Evolutionary conservation across 2,797 vertebrate genomes (phyloP).

Genomic region (Kryptopterus vitreolus): DNA sequence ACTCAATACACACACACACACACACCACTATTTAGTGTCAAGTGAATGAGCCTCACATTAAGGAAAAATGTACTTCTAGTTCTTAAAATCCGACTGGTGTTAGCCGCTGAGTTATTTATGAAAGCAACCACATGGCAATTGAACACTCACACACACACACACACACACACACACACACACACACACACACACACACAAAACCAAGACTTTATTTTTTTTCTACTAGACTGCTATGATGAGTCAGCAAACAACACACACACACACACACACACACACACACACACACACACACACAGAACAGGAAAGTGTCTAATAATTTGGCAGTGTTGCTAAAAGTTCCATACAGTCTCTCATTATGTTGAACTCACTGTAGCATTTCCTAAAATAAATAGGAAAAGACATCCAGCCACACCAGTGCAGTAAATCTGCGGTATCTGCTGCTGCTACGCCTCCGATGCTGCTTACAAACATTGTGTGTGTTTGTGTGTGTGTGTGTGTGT

Average conservation of each 20-base stretch:
- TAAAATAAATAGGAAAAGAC: conserved; percentile 5
- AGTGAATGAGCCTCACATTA: neutral
- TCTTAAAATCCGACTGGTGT: neutral
- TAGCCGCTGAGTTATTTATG: neutral
- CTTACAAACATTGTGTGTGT: neutral
- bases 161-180: neutral
- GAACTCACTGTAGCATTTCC: conserved; percentile 1
- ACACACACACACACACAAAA: neutral
- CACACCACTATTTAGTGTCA: neutral
- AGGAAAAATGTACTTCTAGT: neutral
- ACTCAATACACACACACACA: neutral
- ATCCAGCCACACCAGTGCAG: neutral
- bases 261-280: conserved; percentile 1
- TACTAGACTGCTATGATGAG: neutral
- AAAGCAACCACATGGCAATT: neutral
- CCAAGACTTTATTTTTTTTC: neutral
- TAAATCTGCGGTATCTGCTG: neutral
- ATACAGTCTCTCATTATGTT: conserved; percentile 21
- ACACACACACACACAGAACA: neutral
- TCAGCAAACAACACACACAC: neutral
- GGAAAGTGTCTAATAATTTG: neutral
- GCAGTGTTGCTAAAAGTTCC: conserved; percentile 3
- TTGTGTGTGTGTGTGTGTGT: conserved; percentile 4
- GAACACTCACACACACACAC: neutral
- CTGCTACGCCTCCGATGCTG: conserved; percentile 2